Evolutionary conservation across 1,140 invertebrate species (phyloP).

Genomic region (Halyomorpha halys): DNA sequence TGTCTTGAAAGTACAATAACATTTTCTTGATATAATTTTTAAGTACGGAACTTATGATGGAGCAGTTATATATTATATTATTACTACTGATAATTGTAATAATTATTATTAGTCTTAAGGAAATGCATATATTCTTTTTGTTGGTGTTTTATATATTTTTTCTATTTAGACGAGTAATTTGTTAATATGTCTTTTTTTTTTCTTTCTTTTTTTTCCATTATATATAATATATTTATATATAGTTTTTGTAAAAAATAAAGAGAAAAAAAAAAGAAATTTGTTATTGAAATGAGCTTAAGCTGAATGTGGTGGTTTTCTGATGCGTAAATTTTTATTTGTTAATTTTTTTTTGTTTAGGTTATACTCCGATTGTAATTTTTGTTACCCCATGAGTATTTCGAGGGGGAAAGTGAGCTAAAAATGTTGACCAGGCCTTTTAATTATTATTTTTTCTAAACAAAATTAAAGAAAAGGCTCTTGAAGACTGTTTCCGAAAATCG

Average conservation of each 20-base stretch:
- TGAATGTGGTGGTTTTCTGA: background rate
- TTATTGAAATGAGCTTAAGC: conserved; percentile 12
- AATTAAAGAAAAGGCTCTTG: conserved; percentile 7
- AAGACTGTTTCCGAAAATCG: conserved; percentile 4
- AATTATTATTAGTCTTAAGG: background rate
- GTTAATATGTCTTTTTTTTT: background rate
- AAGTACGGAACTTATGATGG: background rate
- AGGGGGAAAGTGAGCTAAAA: no score
- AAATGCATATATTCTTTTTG: conserved; percentile 7
- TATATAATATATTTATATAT: no score
- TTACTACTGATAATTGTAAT: conserved; percentile 1
- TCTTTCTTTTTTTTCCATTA: no score
- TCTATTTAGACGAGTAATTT: conserved; percentile 5
- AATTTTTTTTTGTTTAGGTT: background rate
- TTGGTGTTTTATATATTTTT: conserved; percentile 9
- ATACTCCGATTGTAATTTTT: background rate
- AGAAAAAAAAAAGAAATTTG: background rate
- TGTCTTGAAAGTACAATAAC: conserved; percentile 16
- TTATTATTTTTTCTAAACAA: background rate
- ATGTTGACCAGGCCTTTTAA: conserved; percentile 1
- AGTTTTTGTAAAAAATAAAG: no score
- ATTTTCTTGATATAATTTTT: conserved; percentile 15
- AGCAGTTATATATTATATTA: background rate
- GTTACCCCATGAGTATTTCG: background rate
- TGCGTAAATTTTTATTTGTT: background rate